Evolutionary conservation across 2,888 invertebrate genomes (phyloP).

Genomic region (Diogma glabrata): DNA sequence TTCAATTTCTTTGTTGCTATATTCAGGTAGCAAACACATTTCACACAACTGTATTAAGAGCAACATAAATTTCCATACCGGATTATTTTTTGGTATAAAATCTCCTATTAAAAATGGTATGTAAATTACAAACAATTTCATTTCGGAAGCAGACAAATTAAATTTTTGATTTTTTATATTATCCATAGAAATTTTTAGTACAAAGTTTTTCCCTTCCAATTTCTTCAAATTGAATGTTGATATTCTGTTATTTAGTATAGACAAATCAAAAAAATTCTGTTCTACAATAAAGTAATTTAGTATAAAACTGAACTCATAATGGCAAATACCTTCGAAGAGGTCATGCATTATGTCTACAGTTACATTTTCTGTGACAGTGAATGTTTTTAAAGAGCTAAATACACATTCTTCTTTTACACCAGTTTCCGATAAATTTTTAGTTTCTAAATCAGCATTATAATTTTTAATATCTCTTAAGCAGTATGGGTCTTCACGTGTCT

Average conservation of each 20-base stretch:
- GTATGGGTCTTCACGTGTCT: constrained; percentile 6
- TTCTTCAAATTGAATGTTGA: constrained; percentile 6
- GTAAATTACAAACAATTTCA: constrained; percentile 14
- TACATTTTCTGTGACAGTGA: constrained; percentile 17
- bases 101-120: constrained; percentile 15
- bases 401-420: constrained; percentile 17
- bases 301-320: constrained; percentile 14
- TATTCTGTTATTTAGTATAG: constrained; percentile 11
- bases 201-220: constrained; percentile 1
- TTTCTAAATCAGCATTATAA: constrained; percentile 8
- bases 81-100: constrained; percentile 13
- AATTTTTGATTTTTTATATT: constrained; percentile 15
- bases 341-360: constrained; percentile 20
- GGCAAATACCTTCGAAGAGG: constrained; percentile 7
- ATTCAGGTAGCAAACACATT: background rate
- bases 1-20: constrained; percentile 9
- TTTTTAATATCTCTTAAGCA: constrained; percentile 13
- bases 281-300: constrained; percentile 15
- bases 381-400: constrained; percentile 15
- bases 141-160: constrained; percentile 17
- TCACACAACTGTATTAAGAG: background rate
- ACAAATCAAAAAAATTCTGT: constrained; percentile 12
- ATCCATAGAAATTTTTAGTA: constrained; percentile 3
- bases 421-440: constrained; percentile 10
- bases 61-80: background rate